phyloP scores from a whole-genome alignment of 2,888 invertebrate species.

The Geophilus truncorum region DNA sequence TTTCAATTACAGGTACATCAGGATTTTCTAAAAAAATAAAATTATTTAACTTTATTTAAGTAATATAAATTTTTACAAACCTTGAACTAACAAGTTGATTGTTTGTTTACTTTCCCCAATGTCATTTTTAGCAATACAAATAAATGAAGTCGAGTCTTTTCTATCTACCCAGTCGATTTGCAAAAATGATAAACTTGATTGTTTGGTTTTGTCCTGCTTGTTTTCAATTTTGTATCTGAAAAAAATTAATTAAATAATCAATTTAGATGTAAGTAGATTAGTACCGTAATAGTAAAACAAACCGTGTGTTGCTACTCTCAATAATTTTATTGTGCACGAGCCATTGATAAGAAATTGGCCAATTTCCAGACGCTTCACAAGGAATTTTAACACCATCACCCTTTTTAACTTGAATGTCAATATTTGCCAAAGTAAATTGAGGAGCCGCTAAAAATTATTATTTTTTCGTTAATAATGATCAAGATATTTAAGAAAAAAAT shows the following conservation, averaged over 20 bases:
- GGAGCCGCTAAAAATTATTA: background rate
- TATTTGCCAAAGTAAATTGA: background rate
- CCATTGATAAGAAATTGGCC: background rate
- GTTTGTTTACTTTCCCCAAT: background rate
- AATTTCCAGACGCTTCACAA: background rate
- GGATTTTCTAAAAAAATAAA: background rate
- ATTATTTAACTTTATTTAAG: background rate
- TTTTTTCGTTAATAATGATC: background rate
- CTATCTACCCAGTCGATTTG: background rate
- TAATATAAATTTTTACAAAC: background rate
- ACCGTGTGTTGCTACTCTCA: background rate
- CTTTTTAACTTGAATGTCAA: background rate
- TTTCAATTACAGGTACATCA: background rate
- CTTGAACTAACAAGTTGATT: background rate
- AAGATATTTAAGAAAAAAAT: background rate
- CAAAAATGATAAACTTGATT: background rate
- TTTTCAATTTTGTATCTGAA: conserved; percentile 8
- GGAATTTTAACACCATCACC: background rate
- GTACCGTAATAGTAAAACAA: background rate
- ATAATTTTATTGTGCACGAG: background rate
- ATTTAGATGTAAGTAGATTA: background rate
- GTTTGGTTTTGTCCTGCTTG: background rate
- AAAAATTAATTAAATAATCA: background rate
- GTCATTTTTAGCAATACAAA: background rate
- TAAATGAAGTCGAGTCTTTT: background rate